phyloP scores from a whole-genome alignment of 2,797 vertebrate genomes.

The Sebastes diploproa region DNA sequence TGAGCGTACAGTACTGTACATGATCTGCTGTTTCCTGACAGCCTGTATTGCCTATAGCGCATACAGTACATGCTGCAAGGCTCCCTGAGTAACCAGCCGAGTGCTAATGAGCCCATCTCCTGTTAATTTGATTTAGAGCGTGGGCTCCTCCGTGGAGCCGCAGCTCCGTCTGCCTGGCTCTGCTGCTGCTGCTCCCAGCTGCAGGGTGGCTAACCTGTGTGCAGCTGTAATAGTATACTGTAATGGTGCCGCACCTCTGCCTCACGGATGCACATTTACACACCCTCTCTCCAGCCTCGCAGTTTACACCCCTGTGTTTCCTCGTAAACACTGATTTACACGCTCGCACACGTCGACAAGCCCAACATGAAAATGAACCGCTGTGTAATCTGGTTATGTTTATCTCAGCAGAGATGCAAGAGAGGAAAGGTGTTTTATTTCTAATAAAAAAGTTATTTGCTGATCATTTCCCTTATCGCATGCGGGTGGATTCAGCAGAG shows the following conservation, averaged over 20 bases:
- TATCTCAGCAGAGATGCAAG: not conserved
- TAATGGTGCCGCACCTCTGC: constrained; percentile 9
- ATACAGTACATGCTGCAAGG: constrained; percentile 16
- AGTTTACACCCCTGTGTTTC: not conserved
- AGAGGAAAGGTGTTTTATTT: constrained; percentile 7
- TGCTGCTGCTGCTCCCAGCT: constrained; percentile 28
- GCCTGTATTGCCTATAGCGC: constrained; percentile 32
- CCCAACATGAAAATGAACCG: constrained; percentile 1
- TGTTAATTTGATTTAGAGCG: constrained; percentile 66
- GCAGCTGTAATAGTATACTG: not conserved
- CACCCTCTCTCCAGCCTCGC: not conserved
- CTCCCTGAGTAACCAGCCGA: constrained; percentile 53
- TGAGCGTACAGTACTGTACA: constrained; percentile 1
- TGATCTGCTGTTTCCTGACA: constrained; percentile 25
- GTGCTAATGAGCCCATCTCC: constrained; percentile 70
- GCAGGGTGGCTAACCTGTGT: constrained; percentile 54
- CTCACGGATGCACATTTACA: not conserved
- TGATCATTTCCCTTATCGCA: constrained; percentile 17
- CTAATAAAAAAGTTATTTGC: constrained; percentile 32
- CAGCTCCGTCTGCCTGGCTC: constrained; percentile 21
- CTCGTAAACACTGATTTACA: constrained; percentile 20
- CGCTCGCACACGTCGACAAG: not conserved
- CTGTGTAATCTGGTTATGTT: constrained; percentile 22
- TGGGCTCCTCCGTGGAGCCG: constrained; percentile 39
- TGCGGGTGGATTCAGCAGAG: constrained; percentile 3